phyloP scores from a whole-genome alignment of 2,113 vertebrate genomes.

The Ciconia maguari region DNA sequence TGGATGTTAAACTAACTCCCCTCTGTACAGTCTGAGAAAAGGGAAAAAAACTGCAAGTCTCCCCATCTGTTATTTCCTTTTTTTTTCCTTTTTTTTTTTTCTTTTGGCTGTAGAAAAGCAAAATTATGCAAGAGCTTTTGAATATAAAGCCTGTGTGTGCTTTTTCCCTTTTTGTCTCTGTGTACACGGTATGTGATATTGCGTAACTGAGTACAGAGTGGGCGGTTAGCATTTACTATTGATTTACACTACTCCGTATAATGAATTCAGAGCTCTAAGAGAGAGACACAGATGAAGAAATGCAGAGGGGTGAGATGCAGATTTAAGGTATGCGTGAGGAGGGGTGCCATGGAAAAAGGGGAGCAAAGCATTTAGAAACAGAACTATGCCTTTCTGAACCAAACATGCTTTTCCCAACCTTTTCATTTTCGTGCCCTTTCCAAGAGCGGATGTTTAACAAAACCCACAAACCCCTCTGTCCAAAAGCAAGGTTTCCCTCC shows the following conservation, averaged over 20 bases:
- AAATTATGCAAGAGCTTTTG: constrained; percentile 80
- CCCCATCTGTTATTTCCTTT: constrained; percentile 78
- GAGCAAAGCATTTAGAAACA: not conserved
- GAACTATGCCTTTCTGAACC: not conserved
- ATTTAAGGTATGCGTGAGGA: not conserved
- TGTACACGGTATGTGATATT: constrained; percentile 71
- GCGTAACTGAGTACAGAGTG: constrained; percentile 72
- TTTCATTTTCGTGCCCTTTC: not conserved
- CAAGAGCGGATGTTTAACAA: not conserved
- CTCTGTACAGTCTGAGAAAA: constrained; percentile 71
- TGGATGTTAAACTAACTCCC: constrained; percentile 62
- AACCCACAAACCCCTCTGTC: not conserved
- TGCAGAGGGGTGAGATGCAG: not conserved
- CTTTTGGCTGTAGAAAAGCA: constrained; percentile 74
- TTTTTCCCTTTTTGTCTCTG: constrained; percentile 78
- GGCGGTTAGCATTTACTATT: constrained; percentile 76
- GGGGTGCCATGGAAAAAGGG: not conserved
- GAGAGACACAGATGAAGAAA: not conserved
- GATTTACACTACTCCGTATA: constrained; percentile 71
- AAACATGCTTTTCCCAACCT: not conserved
- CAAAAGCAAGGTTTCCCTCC: not conserved
- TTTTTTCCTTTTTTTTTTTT: not conserved
- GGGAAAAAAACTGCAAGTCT: constrained; percentile 70
- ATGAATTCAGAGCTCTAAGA: constrained; percentile 56
- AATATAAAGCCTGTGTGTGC: constrained; percentile 80